These are phyloP conservation scores for Collichthys lucidus DNA, from an alignment of 2,113 vertebrate species.

Conservation along the genomic window DNA sequence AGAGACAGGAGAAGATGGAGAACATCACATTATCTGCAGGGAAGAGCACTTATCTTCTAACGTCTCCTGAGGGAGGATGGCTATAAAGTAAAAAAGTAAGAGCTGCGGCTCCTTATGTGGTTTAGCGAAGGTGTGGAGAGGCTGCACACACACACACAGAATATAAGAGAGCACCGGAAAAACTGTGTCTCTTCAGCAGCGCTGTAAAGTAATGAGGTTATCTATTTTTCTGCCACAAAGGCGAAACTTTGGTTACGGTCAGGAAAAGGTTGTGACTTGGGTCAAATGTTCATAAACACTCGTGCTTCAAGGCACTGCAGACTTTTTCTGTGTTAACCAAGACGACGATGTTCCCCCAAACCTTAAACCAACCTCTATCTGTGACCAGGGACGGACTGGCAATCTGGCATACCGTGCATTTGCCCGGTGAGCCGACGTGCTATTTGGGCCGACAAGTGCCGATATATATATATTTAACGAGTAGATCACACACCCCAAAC, in stretches of 20 bases:
- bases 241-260: background rate
- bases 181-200: background rate
- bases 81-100: slow-evolving; percentile 46
- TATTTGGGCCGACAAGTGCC: too few species aligned
- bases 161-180: background rate
- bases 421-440: too few species aligned
- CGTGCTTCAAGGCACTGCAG: too few species aligned
- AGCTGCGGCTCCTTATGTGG: slow-evolving; percentile 27
- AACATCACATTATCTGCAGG: slow-evolving; percentile 45
- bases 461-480: too few species aligned
- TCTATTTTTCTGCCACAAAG: background rate
- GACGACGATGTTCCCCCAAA: too few species aligned
- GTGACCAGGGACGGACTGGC: too few species aligned
- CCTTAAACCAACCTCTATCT: too few species aligned
- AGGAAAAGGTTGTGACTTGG: too few species aligned
- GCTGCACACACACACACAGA: background rate
- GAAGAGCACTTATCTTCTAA: slow-evolving; percentile 53
- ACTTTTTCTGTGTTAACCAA: too few species aligned
- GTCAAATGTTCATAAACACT: too few species aligned
- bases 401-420: too few species aligned
- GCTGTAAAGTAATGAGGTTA: background rate
- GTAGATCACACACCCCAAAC: too few species aligned
- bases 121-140: slow-evolving; percentile 37
- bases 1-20: slow-evolving; percentile 34
- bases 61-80: slow-evolving; percentile 42